phyloP scores from a whole-genome alignment of 2,113 vertebrate species.

The Cyanoliseus patagonus region DNA sequence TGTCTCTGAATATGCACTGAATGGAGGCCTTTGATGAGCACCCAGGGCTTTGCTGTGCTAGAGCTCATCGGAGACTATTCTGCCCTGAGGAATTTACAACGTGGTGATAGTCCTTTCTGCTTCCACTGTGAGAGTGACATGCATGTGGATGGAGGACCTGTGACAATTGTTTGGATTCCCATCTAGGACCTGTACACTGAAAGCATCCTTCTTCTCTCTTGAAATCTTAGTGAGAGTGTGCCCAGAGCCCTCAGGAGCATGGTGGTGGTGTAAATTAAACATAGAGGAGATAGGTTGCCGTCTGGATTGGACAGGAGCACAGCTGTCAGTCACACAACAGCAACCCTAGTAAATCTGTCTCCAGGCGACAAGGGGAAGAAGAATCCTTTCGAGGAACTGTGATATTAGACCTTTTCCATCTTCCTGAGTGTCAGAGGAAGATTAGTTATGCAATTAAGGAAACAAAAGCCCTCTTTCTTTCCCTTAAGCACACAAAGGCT shows the following conservation, averaged over 20 bases:
- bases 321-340: slow-evolving; percentile 28
- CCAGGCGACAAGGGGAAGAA: neutral
- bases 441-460: slow-evolving; percentile 57
- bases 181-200: neutral
- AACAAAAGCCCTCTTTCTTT: slow-evolving; percentile 44
- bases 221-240: neutral
- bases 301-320: neutral
- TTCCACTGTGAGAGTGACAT: neutral
- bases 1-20: neutral
- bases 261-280: neutral
- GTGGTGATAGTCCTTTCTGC: neutral
- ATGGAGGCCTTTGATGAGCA: neutral
- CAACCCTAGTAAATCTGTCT: neutral
- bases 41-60: neutral
- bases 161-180: neutral
- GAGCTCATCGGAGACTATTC: neutral
- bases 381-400: slow-evolving; percentile 29
- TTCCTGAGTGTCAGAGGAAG: slow-evolving; percentile 30
- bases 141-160: neutral
- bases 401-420: slow-evolving; percentile 47
- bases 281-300: neutral
- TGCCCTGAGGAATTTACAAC: neutral
- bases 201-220: neutral
- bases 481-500: neutral
- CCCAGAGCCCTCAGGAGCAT: neutral